These are phyloP conservation scores for Yponomeuta malinellus DNA, from an alignment of 2,888 invertebrate genomes.

Conservation along the genomic window DNA sequence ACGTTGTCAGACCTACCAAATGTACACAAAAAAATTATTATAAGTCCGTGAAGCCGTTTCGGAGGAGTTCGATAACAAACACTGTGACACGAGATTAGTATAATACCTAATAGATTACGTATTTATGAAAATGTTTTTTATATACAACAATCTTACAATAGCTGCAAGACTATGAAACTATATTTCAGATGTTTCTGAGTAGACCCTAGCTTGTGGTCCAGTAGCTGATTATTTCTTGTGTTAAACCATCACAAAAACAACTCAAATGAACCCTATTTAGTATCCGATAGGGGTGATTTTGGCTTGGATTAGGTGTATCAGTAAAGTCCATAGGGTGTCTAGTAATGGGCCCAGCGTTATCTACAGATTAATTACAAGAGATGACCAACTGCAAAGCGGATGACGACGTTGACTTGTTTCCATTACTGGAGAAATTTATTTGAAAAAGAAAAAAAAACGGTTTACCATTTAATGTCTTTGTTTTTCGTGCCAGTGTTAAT, in stretches of 20 bases:
- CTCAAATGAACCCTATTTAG: background rate
- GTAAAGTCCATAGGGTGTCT: background rate
- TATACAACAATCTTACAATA: background rate
- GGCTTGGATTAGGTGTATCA: background rate
- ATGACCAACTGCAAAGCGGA: background rate
- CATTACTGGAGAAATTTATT: background rate
- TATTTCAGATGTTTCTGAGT: background rate
- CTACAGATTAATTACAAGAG: background rate
- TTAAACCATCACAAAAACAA: background rate
- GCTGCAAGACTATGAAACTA: background rate
- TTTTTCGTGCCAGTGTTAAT: background rate
- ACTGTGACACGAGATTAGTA: too few relatives aligned
- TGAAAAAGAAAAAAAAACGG: background rate
- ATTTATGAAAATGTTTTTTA: background rate
- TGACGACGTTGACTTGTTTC: background rate
- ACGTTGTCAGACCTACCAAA: too few relatives aligned
- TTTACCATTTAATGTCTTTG: background rate
- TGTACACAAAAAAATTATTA: too few relatives aligned
- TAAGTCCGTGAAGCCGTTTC: too few relatives aligned
- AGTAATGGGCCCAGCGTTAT: background rate
- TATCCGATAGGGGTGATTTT: background rate
- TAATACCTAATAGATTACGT: background rate
- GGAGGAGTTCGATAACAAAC: too few relatives aligned
- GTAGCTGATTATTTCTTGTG: background rate
- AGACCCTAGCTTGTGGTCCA: background rate